Evolutionary conservation across 35 echinoderm and acorn worm species (phyloP), one percentile per base, ranked within the genome.

Genomic region (Holothuria glaberrima): DNA sequence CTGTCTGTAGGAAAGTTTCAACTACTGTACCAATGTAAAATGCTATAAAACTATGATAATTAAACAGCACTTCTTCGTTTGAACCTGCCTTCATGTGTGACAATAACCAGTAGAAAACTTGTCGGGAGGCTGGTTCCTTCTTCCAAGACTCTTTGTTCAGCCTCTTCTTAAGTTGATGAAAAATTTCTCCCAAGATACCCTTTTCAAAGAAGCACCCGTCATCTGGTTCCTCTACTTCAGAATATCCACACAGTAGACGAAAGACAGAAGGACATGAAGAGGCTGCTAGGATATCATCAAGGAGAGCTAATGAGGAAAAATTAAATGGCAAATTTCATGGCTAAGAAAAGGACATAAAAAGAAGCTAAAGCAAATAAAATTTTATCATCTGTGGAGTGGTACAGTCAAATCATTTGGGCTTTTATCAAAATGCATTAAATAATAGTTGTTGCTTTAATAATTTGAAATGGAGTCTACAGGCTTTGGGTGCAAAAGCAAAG

Each of bases 41-140:
- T n/a, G n/a, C n/a, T n/a, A n/a, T n/a, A n/a, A n/a, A n/a, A n/a
- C n/a, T n/a, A n/a, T n/a, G n/a, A n/a, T 30, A 12, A 30, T 36
- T 21, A 83, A 32, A 19, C 34, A 87, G 33, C 44, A n/a, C n/a
- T n/a, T n/a, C n/a, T n/a, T n/a, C n/a, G n/a, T 59, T 59, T 26
- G 19, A 27, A 12, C 88, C 28, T 52, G 91, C 93, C 74, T 89
- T 90, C 34, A 92, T 83, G n/a, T 95, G 90, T 12, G 59, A 36
- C n/a, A 95, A 62, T 25, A 86, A 76, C 90, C 94, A 95, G n/a
- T 38, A 13, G 69, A 95, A 95, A 18, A 76, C 77, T n/a, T 92
- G 94, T 25, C 86, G 76, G 33, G 86, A 65, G 27, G 86, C 86
- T 10, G 90, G 90, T 59, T 95, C 87, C 48, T 86, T 89, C 44